A percentile compares a stretch with the other conserved stretches of the same genome.
phyloP scores from a whole-genome alignment of 2,113 vertebrate genomes.

The Varanus komodoensis region DNA sequence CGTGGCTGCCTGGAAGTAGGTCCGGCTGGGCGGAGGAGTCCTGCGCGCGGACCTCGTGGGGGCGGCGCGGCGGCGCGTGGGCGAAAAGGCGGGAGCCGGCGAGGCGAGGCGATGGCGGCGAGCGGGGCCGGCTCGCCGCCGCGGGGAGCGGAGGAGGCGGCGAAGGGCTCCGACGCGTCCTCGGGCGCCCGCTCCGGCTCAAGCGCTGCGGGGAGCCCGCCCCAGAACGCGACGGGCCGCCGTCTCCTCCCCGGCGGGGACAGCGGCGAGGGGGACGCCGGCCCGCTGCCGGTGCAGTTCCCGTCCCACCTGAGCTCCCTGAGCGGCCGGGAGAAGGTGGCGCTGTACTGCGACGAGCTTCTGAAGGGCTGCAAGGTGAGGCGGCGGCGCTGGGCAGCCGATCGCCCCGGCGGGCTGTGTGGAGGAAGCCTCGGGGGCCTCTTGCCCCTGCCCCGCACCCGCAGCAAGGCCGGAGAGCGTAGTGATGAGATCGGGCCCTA shows the following conservation, averaged over 20 bases:
- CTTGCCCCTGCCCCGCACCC: too few species aligned
- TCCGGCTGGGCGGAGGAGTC: background rate
- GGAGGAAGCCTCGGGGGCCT: too few species aligned
- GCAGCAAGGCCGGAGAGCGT: too few species aligned
- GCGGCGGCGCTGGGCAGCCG: too few species aligned
- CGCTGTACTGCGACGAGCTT: constrained; percentile 74
- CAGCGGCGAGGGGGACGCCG: background rate
- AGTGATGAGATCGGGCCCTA: too few species aligned
- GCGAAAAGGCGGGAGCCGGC: rapidly evolving
- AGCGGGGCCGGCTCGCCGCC: background rate
- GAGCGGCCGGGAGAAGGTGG: constrained; percentile 61
- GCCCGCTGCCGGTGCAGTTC: constrained; percentile 51
- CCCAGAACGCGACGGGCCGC: rapidly evolving
- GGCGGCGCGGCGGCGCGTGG: background rate
- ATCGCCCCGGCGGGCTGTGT: too few species aligned
- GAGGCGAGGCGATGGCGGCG: background rate
- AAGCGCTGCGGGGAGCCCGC: background rate
- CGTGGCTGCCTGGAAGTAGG: constrained; percentile 18
- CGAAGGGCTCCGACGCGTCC: background rate
- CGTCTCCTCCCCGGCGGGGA: background rate
- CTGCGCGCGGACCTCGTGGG: background rate
- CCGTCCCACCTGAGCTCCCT: constrained; percentile 45
- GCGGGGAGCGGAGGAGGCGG: background rate
- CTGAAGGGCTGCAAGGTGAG: constrained; percentile 72
- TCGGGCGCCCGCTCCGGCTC: background rate